These are phyloP conservation scores for Argya squamiceps DNA, from an alignment of 2,797 vertebrate species.

Conservation along the genomic window DNA sequence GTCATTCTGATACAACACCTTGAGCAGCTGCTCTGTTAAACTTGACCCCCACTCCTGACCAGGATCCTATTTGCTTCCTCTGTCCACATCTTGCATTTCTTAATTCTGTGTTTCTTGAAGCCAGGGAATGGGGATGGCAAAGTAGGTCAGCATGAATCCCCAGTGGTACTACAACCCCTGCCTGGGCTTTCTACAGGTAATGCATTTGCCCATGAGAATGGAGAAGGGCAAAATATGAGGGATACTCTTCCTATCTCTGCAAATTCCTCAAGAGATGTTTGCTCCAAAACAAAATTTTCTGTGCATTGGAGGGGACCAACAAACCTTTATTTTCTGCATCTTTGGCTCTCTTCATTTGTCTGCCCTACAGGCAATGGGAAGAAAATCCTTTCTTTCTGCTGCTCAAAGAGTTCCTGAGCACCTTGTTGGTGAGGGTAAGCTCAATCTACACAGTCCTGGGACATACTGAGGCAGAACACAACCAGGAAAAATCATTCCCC, in stretches of 20 bases:
- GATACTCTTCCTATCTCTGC: background rate
- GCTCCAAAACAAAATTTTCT: background rate
- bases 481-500: background rate
- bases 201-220: background rate
- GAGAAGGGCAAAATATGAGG: background rate
- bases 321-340: background rate
- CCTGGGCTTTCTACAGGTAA: background rate
- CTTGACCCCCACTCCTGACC: background rate
- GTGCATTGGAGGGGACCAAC: background rate
- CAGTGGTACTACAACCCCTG: background rate
- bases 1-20: background rate
- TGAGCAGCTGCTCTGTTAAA: background rate
- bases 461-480: background rate
- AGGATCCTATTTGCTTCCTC: background rate
- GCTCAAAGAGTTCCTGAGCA: background rate
- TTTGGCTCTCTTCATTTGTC: background rate
- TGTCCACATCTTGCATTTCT: background rate
- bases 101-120: background rate
- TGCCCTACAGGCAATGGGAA: background rate
- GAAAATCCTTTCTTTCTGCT: background rate
- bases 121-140: background rate
- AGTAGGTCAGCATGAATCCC: background rate
- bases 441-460: background rate
- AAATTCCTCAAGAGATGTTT: background rate
- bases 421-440: background rate